Percentiles rank a stretch among this genome's conserved stretches.
phyloP scores from a whole-genome alignment of 2,888 invertebrate genomes.

The Cheilosia scutellata region DNA sequence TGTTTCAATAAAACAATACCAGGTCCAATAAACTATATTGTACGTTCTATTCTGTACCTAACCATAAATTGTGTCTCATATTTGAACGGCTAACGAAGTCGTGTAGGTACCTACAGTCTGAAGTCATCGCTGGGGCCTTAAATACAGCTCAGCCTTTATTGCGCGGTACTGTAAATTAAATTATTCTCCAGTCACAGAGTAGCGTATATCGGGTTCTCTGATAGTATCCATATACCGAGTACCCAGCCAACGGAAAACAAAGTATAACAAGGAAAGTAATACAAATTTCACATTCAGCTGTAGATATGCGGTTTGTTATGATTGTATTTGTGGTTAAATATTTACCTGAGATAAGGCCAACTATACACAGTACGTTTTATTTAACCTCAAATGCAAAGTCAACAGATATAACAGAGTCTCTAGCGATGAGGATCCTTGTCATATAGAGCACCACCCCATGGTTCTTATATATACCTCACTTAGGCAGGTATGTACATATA shows the following conservation, averaged over 20 bases:
- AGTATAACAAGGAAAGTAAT: conserved; percentile 40
- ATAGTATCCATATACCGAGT: neutral
- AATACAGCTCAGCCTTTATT: conserved; percentile 39
- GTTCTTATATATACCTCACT: conserved; percentile 14
- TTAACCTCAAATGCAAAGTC: conserved; percentile 45
- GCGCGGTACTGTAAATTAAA: conserved; percentile 42
- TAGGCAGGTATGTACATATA: conserved; percentile 8
- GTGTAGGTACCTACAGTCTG: neutral
- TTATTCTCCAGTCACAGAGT: conserved; percentile 16
- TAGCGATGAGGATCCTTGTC: conserved; percentile 33
- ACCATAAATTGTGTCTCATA: conserved; percentile 17
- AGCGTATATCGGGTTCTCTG: conserved; percentile 22
- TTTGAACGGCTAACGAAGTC: conserved; percentile 25
- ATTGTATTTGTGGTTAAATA: conserved; percentile 60
- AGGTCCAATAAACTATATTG: conserved; percentile 1
- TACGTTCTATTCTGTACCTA: neutral
- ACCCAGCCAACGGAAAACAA: conserved; percentile 1
- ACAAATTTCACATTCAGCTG: conserved; percentile 24
- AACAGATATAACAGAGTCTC: conserved; percentile 39
- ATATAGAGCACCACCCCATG: conserved; percentile 22
- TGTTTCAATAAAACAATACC: neutral
- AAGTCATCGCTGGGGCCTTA: conserved; percentile 30
- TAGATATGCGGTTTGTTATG: conserved; percentile 44
- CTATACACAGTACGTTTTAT: conserved; percentile 41
- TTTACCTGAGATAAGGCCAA: conserved; percentile 65